Evolutionary conservation across 2,113 vertebrate species (phyloP).

Genomic region (Perca schrenkii): DNA sequence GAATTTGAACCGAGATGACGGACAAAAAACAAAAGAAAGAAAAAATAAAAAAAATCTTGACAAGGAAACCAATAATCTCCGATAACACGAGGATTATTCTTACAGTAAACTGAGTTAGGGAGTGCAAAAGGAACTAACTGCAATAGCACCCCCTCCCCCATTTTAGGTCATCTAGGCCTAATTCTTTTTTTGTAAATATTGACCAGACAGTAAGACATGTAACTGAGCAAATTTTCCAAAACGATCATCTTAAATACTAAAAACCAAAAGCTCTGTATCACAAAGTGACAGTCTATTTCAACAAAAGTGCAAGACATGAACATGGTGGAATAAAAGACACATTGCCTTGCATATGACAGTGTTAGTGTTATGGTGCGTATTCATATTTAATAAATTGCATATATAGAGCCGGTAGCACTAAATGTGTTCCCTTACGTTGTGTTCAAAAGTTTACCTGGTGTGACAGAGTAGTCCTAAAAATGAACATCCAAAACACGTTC

Average conservation of each 20-base stretch:
- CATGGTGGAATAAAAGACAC: slow-evolving; percentile 2
- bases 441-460: background rate
- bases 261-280: slow-evolving; percentile 7
- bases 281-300: slow-evolving; percentile 5
- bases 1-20: background rate
- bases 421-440: background rate
- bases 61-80: slow-evolving; percentile 8
- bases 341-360: background rate
- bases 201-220: background rate
- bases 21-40: background rate
- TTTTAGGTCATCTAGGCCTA: background rate
- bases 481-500: background rate
- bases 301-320: slow-evolving; percentile 43
- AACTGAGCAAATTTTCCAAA: background rate
- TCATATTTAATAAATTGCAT: slow-evolving; percentile 2
- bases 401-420: background rate
- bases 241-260: background rate
- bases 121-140: background rate
- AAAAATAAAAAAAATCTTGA: background rate
- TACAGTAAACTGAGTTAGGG: background rate
- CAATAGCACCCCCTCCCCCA: background rate
- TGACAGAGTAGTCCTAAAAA: background rate
- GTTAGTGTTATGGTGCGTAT: background rate
- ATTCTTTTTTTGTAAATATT: background rate
- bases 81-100: background rate